These are phyloP conservation scores for Drosophila ustulata DNA, from an alignment of 2,888 invertebrate genomes.

Conservation along the genomic window DNA sequence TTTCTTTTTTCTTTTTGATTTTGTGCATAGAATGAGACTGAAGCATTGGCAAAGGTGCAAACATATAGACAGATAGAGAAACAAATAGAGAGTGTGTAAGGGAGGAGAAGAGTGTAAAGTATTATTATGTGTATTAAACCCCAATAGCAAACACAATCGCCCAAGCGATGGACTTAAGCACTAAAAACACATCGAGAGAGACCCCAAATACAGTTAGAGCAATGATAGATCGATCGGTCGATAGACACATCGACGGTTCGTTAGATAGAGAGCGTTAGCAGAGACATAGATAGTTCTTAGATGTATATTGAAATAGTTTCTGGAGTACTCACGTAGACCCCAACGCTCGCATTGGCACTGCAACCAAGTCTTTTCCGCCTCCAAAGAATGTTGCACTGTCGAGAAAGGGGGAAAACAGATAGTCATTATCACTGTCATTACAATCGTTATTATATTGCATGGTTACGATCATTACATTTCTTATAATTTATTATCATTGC, in stretches of 20 bases:
- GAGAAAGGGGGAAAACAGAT: constrained; percentile 7
- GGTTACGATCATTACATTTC: neutral
- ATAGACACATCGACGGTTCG: constrained; percentile 5
- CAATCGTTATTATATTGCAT: neutral
- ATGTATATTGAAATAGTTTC: neutral
- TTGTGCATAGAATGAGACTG: constrained; percentile 25
- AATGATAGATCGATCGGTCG: constrained; percentile 14
- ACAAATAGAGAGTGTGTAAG: constrained; percentile 8
- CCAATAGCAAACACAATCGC: constrained; percentile 32
- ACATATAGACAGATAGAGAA: constrained; percentile 7
- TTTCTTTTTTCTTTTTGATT: constrained; percentile 6
- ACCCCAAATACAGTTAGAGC: constrained; percentile 41
- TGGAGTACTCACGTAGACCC: constrained; percentile 87
- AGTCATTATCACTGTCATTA: neutral
- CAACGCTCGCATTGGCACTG: constrained; percentile 95
- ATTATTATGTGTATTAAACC: constrained; percentile 24
- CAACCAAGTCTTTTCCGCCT: constrained; percentile 95
- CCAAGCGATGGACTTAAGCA: constrained; percentile 32
- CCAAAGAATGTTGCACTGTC: constrained; percentile 93
- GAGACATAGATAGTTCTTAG: constrained; percentile 9
- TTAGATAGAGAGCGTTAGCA: constrained; percentile 28
- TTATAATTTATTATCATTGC: neutral
- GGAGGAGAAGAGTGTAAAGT: constrained; percentile 5
- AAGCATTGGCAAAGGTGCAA: constrained; percentile 30
- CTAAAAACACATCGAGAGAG: constrained; percentile 35